Conservation (phyloP, 2,113 vertebrate genomes). For the Phylloscopus trochiloides region DNA sequence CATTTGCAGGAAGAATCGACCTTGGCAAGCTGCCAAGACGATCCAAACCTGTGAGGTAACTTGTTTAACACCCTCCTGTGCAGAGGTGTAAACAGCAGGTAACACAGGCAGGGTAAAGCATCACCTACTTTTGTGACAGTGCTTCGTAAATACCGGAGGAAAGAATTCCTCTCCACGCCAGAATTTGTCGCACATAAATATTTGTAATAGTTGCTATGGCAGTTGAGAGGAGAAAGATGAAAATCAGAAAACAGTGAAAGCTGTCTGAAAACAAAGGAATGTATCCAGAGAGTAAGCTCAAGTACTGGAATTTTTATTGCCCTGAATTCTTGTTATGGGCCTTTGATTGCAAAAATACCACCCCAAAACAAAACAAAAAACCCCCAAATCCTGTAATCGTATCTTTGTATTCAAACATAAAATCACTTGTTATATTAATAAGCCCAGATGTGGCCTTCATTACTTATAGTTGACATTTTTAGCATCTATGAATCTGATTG, state of each 20-base stretch:
- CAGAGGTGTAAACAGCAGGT: slow-evolving; percentile 72
- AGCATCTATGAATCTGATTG: background rate
- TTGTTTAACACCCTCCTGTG: slow-evolving; percentile 71
- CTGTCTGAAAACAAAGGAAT: slow-evolving; percentile 69
- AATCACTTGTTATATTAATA: background rate
- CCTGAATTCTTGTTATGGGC: background rate
- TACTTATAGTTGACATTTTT: background rate
- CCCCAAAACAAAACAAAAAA: background rate
- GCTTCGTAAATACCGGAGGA: slow-evolving; percentile 49
- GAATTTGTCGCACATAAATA: slow-evolving; percentile 80
- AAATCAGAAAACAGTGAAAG: slow-evolving; percentile 74
- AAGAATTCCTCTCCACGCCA: slow-evolving; percentile 57
- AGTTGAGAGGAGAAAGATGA: slow-evolving; percentile 70
- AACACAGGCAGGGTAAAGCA: slow-evolving; percentile 71
- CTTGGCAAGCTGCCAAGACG: slow-evolving; percentile 68
- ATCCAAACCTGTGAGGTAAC: slow-evolving; percentile 69
- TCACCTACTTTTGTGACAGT: slow-evolving; percentile 74
- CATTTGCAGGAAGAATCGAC: slow-evolving; percentile 63
- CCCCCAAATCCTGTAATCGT: background rate
- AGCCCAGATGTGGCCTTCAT: background rate
- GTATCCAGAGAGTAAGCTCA: slow-evolving; percentile 67
- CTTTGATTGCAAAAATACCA: background rate
- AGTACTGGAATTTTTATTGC: slow-evolving; percentile 4
- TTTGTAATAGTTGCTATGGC: slow-evolving; percentile 83
- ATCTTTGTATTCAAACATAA: background rate